These are phyloP conservation scores for Agrilus mali DNA, from an alignment of 2,888 invertebrate species.

Conservation along the genomic window DNA sequence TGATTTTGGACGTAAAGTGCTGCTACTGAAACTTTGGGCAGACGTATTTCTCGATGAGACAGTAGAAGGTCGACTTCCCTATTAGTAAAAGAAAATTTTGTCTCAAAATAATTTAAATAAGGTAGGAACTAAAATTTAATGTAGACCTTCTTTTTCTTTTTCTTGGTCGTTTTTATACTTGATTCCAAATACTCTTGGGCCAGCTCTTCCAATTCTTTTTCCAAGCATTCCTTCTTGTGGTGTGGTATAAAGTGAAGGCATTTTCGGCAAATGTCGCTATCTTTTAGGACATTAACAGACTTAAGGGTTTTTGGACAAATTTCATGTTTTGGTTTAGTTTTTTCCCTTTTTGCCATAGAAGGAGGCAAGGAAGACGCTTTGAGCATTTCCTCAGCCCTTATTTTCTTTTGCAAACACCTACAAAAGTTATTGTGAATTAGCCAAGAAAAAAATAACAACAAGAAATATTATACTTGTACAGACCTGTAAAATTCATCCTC, in stretches of 20 bases:
- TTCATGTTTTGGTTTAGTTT: conserved; percentile 22
- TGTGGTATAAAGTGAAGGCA: not conserved
- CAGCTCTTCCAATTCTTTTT: conserved; percentile 25
- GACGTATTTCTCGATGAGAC: conserved; percentile 18
- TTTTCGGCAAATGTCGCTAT: conserved; percentile 3
- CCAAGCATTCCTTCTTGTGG: not conserved
- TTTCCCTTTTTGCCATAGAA: conserved; percentile 53
- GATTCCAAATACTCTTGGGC: conserved; percentile 40
- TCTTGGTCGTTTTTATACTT: conserved; percentile 33
- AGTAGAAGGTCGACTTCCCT: not conserved
- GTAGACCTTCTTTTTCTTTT: conserved; percentile 9
- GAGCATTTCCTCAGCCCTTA: conserved; percentile 57
- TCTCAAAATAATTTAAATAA: too few relatives aligned
- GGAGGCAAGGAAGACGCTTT: conserved; percentile 52
- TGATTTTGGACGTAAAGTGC: conserved; percentile 23
- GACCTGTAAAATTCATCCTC: conserved; percentile 62
- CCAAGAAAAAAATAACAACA: not conserved
- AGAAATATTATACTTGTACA: not conserved
- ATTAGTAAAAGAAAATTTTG: not conserved
- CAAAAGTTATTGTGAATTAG: conserved; percentile 10
- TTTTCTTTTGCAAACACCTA: conserved; percentile 51
- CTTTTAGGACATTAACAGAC: conserved; percentile 20
- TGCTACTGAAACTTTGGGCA: conserved; percentile 24
- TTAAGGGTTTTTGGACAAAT: conserved; percentile 28
- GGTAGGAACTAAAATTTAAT: too few relatives aligned